These are phyloP conservation scores for Ornithoptera priamus DNA, from an alignment of 2,888 invertebrate species.

Conservation along the genomic window DNA sequence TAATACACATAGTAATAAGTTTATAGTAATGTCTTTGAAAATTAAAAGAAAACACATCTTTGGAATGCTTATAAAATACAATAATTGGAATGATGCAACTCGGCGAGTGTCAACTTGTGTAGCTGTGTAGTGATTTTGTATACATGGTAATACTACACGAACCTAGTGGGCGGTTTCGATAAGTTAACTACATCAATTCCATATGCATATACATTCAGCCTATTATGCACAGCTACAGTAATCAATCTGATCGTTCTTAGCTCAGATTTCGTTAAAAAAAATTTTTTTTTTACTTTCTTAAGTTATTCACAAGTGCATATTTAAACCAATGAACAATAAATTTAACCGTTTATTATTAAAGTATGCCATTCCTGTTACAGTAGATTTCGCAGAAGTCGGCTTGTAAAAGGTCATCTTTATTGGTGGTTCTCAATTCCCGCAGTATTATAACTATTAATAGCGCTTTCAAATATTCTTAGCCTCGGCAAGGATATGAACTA, in stretches of 20 bases:
- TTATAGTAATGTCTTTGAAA: slow-evolving; percentile 50
- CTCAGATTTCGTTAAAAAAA: no score
- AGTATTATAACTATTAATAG: background rate
- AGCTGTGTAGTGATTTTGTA: background rate
- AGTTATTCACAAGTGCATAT: no score
- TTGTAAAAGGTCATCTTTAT: no score
- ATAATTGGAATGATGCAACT: slow-evolving; percentile 29
- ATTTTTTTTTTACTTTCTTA: no score
- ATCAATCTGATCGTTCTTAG: no score
- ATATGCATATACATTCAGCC: slow-evolving; percentile 4
- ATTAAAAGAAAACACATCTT: slow-evolving; percentile 56
- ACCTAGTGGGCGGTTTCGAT: background rate
- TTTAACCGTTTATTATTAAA: no score
- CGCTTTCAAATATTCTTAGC: slow-evolving; percentile 26
- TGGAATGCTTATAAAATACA: slow-evolving; percentile 63
- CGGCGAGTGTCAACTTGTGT: slow-evolving; percentile 14
- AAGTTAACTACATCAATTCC: slow-evolving; percentile 19
- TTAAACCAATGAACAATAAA: no score
- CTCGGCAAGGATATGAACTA: slow-evolving; percentile 28
- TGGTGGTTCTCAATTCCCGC: no score
- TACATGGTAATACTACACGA: background rate
- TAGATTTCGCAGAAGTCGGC: no score
- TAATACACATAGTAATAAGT: slow-evolving; percentile 32
- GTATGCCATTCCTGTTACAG: no score
- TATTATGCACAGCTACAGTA: no score